These are phyloP conservation scores for Caenorhabditis panamensis DNA, from an alignment of 2,888 invertebrate genomes.

Conservation along the genomic window DNA sequence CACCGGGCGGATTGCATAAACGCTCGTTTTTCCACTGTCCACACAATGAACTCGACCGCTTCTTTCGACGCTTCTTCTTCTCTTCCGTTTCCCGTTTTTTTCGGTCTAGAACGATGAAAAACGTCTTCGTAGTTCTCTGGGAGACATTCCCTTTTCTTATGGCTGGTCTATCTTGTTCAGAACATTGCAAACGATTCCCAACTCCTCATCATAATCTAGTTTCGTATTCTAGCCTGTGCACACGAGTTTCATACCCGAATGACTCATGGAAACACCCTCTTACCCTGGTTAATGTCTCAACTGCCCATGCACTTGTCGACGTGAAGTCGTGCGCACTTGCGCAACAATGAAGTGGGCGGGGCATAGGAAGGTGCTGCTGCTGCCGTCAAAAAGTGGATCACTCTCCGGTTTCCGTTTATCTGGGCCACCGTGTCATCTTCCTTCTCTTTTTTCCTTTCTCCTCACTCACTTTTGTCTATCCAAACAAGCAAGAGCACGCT, in stretches of 20 bases:
- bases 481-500: conserved; percentile 16
- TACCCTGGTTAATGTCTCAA: neutral
- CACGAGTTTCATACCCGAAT: no score
- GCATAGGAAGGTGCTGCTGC: conserved; percentile 16
- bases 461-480: conserved; percentile 18
- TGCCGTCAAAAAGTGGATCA: conserved; percentile 43
- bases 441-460: neutral
- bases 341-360: conserved; percentile 45
- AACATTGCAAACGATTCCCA: no score
- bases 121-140: neutral
- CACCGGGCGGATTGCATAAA: conserved; percentile 36
- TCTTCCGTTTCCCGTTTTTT: conserved; percentile 6
- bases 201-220: no score
- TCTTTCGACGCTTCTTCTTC: neutral
- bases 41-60: conserved; percentile 15
- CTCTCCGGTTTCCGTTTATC: conserved; percentile 16
- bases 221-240: no score
- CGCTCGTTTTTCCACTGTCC: conserved; percentile 25
- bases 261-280: conserved; percentile 22
- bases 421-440: conserved; percentile 1
- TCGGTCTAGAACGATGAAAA: neutral
- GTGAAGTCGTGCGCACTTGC: conserved; percentile 55
- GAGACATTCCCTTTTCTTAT: conserved; percentile 1
- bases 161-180: no score
- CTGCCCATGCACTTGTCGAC: conserved; percentile 29